phyloP scores from a whole-genome alignment of 1,140 invertebrate species.

The Brachystomella parvula region DNA sequence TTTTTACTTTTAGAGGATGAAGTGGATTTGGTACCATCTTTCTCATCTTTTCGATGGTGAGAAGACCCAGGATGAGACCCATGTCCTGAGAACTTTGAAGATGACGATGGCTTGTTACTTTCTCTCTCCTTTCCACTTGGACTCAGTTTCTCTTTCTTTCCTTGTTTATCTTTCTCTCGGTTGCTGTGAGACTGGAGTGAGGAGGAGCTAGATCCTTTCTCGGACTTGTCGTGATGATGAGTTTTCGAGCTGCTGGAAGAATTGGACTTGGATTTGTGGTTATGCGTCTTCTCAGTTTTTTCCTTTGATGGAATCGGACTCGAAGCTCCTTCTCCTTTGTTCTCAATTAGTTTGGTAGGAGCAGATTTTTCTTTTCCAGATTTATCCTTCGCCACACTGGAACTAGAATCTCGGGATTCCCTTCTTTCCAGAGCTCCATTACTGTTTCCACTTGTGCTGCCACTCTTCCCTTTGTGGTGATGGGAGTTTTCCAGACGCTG shows the following conservation, averaged over 20 bases:
- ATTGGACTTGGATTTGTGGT: conserved; percentile 33
- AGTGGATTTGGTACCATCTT: conserved; percentile 3
- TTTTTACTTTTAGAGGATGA: conserved; percentile 27
- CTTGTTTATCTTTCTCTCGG: conserved; percentile 19
- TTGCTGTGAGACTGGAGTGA: conserved; percentile 13
- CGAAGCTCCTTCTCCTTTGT: background rate
- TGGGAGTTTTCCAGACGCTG: background rate
- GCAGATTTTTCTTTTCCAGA: conserved; percentile 2
- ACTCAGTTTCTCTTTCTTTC: background rate
- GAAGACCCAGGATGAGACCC: background rate
- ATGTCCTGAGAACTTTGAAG: background rate
- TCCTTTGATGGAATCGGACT: background rate
- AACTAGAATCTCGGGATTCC: conserved; percentile 28
- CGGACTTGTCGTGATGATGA: conserved; percentile 27
- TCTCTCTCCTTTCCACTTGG: conserved; percentile 2
- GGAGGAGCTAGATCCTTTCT: background rate
- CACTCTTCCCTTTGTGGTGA: conserved; percentile 17
- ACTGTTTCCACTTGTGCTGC: conserved; percentile 16
- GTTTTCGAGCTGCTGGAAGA: conserved; percentile 25
- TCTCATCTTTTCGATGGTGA: conserved; percentile 11
- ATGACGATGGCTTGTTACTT: background rate
- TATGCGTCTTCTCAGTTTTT: conserved; percentile 17
- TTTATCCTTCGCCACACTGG: conserved; percentile 12
- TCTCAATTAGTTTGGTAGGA: background rate
- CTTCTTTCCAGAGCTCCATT: conserved; percentile 19